These are phyloP conservation scores for Drosophila nebulosa DNA, from an alignment of 1,140 invertebrate genomes.

Conservation along the genomic window DNA sequence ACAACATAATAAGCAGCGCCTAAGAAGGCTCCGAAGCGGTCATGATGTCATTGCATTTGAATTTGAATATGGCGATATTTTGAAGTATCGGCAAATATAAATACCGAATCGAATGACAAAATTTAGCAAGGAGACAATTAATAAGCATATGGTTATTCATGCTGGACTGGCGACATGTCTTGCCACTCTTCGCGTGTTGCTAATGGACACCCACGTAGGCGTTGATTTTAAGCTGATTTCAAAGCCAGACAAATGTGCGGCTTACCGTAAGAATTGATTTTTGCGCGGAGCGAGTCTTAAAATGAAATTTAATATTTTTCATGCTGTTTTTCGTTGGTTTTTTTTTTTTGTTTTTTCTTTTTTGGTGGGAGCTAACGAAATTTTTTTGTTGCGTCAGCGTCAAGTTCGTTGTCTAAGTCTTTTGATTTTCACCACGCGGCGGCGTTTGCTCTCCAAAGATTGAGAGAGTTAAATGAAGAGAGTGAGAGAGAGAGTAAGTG, in stretches of 20 bases:
- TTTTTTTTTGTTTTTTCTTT: conserved; percentile 8
- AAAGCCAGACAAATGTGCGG: conserved; percentile 76
- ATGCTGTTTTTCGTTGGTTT: neutral
- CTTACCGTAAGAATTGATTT: conserved; percentile 63
- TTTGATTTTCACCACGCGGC: conserved; percentile 34
- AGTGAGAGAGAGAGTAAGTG: conserved; percentile 24
- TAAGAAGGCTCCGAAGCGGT: neutral
- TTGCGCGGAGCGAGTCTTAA: conserved; percentile 51
- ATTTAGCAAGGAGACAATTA: conserved; percentile 44
- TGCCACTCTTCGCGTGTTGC: conserved; percentile 1
- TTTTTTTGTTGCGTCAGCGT: conserved; percentile 41
- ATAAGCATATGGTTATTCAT: conserved; percentile 66
- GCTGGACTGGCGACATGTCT: conserved; percentile 8
- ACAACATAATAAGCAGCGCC: neutral
- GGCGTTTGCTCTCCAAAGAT: neutral
- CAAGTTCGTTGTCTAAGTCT: conserved; percentile 73
- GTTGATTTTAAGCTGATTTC: conserved; percentile 79
- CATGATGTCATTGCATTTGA: conserved; percentile 48
- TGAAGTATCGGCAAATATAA: conserved; percentile 16
- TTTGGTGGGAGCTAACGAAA: neutral
- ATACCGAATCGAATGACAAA: conserved; percentile 57
- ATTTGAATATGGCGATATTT: conserved; percentile 10
- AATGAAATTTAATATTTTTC: conserved; percentile 66
- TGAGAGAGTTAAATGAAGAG: too few species aligned
- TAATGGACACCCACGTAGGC: conserved; percentile 68